Evolutionary conservation across 2,888 invertebrate species (phyloP), one percentile per base, ranked within the genome.

Genomic region (Julus scanicus): DNA sequence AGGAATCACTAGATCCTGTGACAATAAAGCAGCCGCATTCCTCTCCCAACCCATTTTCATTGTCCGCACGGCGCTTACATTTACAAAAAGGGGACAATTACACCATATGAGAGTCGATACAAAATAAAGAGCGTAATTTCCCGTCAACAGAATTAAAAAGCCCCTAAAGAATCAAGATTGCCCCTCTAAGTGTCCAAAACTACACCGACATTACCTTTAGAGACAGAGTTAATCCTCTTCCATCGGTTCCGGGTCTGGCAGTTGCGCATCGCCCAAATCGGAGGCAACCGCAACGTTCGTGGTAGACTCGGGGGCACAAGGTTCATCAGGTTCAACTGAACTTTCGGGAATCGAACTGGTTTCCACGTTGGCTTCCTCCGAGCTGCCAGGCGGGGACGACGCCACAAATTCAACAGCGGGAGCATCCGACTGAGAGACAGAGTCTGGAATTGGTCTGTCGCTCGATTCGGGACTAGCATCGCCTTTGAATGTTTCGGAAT

Each of bases 401-500:
- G 11, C 29, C 9, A 63, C 63, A 63, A 63, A 63, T 63, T 71
- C 71, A 1, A 11, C 29, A 29, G 29, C 29, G 71, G 71, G 71
- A 29, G 71, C 71, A 71, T 71, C 40, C 40, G 48, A 39, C 40
- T 84, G 84, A 1, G 84, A 44, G 48, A n/a, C 37, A 84, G 84
- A 84, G 84, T 84, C 84, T 40, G 84, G 84, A 84, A 84, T 48
- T 84, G 84, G 40, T 6, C 11, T n/a, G 9, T 44, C 84, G 20
- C 84, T 37, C 84, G 44, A 84, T 84, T 84, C 84, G 39, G 84
- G 84, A 84, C 37, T 40, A 40, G 40, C 84, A 84, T 20, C 48
- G 9, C 29, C 29, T 71, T 71, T 29, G 29, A 71, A 71, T 29
- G 71, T 11, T 29, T 29, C 29, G 2, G 71, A 29, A 71, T 71